Conservation (phyloP, 2,797 vertebrate genomes). For the Chelidonichthys spinosus region DNA sequence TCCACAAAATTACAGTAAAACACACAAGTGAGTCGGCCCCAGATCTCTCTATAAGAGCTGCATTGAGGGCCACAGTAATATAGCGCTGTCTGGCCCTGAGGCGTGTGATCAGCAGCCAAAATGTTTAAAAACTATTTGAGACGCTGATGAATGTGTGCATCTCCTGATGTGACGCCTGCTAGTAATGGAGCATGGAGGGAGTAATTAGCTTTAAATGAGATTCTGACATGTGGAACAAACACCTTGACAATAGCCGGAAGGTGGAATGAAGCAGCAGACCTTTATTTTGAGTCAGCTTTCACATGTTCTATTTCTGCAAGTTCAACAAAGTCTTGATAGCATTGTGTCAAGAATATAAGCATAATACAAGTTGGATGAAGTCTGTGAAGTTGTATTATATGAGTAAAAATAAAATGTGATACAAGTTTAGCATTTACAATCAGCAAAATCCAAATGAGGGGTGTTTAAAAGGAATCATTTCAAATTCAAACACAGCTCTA, state of each 20-base stretch:
- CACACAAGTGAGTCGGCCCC: neutral
- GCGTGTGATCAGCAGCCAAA: constrained; percentile 36
- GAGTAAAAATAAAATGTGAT: constrained; percentile 7
- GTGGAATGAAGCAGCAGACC: constrained; percentile 21
- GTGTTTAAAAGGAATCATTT: constrained; percentile 52
- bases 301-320: constrained; percentile 6
- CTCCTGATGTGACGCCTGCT: constrained; percentile 42
- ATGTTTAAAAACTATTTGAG: constrained; percentile 37
- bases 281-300: constrained; percentile 15
- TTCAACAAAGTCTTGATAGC: neutral
- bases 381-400: constrained; percentile 21
- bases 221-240: constrained; percentile 71
- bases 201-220: constrained; percentile 65
- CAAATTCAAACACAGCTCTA: constrained; percentile 46
- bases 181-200: constrained; percentile 61
- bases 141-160: constrained; percentile 45
- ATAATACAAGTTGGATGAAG: constrained; percentile 10
- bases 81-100: constrained; percentile 13
- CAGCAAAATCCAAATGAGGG: constrained; percentile 31
- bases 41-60: constrained; percentile 14
- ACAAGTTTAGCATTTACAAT: constrained; percentile 26
- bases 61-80: neutral
- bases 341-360: neutral
- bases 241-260: constrained; percentile 65
- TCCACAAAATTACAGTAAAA: constrained; percentile 1